These are phyloP conservation scores for Taurulus bubalis DNA, from an alignment of 2,113 vertebrate species.

Conservation along the genomic window DNA sequence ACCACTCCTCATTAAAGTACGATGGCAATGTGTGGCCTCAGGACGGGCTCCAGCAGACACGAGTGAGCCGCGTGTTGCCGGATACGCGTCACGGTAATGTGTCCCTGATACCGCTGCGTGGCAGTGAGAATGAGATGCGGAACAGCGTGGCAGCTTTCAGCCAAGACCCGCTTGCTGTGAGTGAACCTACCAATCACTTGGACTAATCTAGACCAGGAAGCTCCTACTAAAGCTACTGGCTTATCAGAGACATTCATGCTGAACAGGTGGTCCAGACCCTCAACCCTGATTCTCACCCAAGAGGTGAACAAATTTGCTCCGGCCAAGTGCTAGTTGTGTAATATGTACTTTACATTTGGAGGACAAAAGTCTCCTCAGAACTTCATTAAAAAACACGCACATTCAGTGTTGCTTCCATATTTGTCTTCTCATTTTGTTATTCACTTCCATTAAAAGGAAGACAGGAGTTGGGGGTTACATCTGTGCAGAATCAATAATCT, in stretches of 20 bases:
- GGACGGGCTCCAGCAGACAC: conserved; percentile 78
- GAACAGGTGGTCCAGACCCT: conserved; percentile 60
- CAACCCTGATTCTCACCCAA: conserved; percentile 19
- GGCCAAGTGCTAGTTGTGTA: conserved; percentile 1
- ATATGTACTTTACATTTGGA: neutral
- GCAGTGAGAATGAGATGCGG: conserved; percentile 95
- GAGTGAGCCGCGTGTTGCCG: conserved; percentile 66
- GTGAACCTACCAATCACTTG: conserved; percentile 81
- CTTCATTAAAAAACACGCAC: neutral
- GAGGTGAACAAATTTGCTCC: conserved; percentile 18
- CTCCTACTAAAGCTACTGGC: conserved; percentile 31
- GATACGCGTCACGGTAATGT: conserved; percentile 90
- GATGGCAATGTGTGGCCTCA: conserved; percentile 90
- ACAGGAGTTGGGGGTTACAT: conserved; percentile 30
- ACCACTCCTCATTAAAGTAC: conserved; percentile 67
- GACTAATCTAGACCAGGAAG: conserved; percentile 58
- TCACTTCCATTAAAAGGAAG: neutral
- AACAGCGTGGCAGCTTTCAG: conserved; percentile 93
- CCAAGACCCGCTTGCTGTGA: conserved; percentile 91
- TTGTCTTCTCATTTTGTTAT: neutral
- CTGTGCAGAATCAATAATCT: conserved; percentile 55
- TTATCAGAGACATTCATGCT: conserved; percentile 67
- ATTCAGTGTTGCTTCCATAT: neutral
- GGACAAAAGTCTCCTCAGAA: conserved; percentile 5
- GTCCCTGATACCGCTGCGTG: conserved; percentile 93